Percentiles rank a stretch among this genome's conserved stretches.
phyloP scores from a whole-genome alignment of 2,113 vertebrate genomes.

The Ammodytes marinus region DNA sequence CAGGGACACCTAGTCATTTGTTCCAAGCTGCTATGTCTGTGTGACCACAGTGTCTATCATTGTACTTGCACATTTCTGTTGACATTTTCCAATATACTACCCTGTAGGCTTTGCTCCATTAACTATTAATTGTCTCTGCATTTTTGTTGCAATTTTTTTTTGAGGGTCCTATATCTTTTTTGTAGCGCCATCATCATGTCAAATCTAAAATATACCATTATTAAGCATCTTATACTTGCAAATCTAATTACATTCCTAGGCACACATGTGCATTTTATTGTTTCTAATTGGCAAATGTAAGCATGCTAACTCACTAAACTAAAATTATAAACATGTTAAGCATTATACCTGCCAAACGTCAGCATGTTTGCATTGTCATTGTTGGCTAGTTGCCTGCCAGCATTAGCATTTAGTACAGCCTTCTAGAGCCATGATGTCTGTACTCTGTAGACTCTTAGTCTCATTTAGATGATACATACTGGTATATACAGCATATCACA shows the following conservation, averaged over 20 bases:
- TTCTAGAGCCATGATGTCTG: background rate
- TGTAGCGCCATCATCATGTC: background rate
- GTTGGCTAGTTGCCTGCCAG: background rate
- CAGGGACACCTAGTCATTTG: constrained; percentile 55
- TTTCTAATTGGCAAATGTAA: background rate
- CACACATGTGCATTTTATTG: background rate
- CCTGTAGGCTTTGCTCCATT: constrained; percentile 61
- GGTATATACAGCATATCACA: no score
- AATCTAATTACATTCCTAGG: background rate
- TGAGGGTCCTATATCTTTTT: background rate
- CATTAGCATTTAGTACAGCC: background rate
- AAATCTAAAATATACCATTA: no score
- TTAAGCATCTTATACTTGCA: no score
- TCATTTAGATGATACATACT: background rate
- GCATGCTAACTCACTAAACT: background rate
- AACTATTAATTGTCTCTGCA: constrained; percentile 33
- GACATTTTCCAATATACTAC: constrained; percentile 43
- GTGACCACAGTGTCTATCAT: constrained; percentile 28
- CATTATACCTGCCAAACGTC: background rate
- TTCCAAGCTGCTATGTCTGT: constrained; percentile 43
- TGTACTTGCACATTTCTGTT: background rate
- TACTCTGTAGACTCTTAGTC: background rate
- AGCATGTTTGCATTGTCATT: background rate
- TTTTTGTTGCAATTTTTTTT: background rate
- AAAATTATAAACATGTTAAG: background rate